Percentiles rank a stretch among this genome's conserved stretches.
Evolutionary conservation across 1,140 invertebrate species (phyloP).

Genomic region (Cotesia glomerata): DNA sequence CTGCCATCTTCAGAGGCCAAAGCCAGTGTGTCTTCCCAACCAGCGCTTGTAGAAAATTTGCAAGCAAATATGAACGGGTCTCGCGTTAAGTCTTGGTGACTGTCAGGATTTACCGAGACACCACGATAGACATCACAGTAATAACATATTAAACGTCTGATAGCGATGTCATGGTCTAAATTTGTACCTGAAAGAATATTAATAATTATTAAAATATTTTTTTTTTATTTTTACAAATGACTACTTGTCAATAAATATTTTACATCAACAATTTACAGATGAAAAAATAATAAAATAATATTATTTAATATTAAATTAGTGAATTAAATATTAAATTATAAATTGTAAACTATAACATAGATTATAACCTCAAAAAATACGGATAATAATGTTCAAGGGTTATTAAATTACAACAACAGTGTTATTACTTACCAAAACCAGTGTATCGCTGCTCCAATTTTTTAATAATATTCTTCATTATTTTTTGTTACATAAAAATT

Average conservation of each 20-base stretch:
- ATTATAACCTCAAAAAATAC: not conserved
- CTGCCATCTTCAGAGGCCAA: conserved; percentile 86
- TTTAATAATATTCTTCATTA: conserved; percentile 51
- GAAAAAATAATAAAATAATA: not conserved
- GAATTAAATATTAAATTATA: not conserved
- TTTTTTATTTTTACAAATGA: not conserved
- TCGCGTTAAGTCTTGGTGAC: conserved; percentile 39
- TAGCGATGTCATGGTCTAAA: conserved; percentile 50
- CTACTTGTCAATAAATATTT: not conserved
- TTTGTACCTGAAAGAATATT: conserved; percentile 39
- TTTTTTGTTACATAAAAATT: conserved; percentile 35
- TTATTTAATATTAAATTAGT: not conserved
- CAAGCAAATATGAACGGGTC: conserved; percentile 59
- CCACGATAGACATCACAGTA: conserved; percentile 51
- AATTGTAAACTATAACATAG: not conserved
- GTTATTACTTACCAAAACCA: conserved; percentile 45
- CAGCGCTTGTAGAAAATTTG: conserved; percentile 58
- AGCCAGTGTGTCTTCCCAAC: conserved; percentile 74
- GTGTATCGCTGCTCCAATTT: conserved; percentile 46
- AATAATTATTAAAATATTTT: not conserved
- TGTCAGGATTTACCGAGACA: conserved; percentile 49
- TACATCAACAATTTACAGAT: not conserved
- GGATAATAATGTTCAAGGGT: not conserved
- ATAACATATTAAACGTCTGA: conserved; percentile 53
- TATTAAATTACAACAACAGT: not conserved